Evolutionary conservation across 1,140 invertebrate genomes (phyloP).

Genomic region (Diorhabda carinulata): DNA sequence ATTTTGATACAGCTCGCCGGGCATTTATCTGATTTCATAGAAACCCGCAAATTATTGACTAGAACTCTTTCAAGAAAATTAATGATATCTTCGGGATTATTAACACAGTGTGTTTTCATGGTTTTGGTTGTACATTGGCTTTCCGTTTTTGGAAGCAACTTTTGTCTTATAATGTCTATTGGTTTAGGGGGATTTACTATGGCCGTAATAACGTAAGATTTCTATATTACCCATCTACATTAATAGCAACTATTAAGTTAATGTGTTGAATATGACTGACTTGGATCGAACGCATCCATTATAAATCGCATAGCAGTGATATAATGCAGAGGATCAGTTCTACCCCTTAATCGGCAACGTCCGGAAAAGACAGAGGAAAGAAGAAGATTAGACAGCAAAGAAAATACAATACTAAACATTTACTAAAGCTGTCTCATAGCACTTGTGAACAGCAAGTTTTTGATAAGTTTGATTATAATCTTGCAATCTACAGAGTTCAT

Average conservation of each 20-base stretch:
- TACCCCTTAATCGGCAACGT: no score
- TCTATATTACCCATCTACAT: not conserved
- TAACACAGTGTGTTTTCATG: conserved; percentile 82
- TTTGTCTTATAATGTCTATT: conserved; percentile 78
- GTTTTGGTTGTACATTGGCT: conserved; percentile 66
- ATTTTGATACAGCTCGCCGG: conserved; percentile 74
- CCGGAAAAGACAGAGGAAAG: no score
- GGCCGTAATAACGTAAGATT: conserved; percentile 73
- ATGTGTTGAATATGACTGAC: conserved; percentile 1
- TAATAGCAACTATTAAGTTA: not conserved
- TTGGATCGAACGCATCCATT: conserved; percentile 75
- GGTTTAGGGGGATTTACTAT: conserved; percentile 85
- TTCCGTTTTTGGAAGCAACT: conserved; percentile 62
- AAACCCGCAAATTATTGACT: conserved; percentile 59
- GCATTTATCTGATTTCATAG: conserved; percentile 73
- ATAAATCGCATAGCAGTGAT: conserved; percentile 77
- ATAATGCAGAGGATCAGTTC: conserved; percentile 57
- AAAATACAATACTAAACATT: no score
- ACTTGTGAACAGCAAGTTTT: no score
- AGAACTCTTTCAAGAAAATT: conserved; percentile 71
- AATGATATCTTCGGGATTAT: conserved; percentile 75
- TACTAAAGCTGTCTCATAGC: no score
- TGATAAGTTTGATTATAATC: no score
- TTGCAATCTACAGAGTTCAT: no score
- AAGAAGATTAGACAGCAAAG: no score